Conservation (phyloP, 35 echinoderm and acorn worm species). For the Holothuria glaberrima region DNA sequence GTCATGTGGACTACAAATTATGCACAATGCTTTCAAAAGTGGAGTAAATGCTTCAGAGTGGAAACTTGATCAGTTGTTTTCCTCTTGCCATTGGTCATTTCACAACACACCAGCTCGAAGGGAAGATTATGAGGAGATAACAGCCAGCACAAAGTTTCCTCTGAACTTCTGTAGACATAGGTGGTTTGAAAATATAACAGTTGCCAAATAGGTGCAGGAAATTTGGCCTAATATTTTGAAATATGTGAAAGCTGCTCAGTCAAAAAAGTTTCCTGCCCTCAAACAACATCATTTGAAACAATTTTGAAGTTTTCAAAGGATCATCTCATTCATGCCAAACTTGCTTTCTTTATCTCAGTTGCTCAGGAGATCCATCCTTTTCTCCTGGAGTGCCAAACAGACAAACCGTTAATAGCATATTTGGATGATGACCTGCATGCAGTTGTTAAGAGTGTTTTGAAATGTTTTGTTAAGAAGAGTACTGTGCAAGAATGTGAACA, state of each 20-base stretch:
- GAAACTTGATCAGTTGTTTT: slow-evolving; percentile 12
- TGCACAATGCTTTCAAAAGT: slow-evolving; percentile 15
- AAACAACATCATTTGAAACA: too few relatives aligned
- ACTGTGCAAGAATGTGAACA: not conserved
- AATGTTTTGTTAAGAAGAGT: too few relatives aligned
- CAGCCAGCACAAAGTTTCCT: not conserved
- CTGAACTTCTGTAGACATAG: not conserved
- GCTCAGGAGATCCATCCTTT: slow-evolving; percentile 1
- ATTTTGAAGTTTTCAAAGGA: not conserved
- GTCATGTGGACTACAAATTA: slow-evolving; percentile 1
- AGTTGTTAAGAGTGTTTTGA: too few relatives aligned
- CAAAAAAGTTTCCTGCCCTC: not conserved
- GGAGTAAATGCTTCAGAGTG: slow-evolving; percentile 25
- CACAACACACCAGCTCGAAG: not conserved
- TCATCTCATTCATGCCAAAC: slow-evolving; percentile 17
- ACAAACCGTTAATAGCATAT: not conserved
- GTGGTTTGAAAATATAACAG: not conserved
- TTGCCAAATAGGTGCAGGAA: not conserved
- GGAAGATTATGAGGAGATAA: not conserved
- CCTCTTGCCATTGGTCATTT: not conserved
- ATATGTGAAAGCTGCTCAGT: slow-evolving; percentile 9
- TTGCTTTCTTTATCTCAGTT: not conserved
- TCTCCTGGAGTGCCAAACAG: not conserved
- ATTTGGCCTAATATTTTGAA: slow-evolving; percentile 22
- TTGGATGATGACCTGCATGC: not conserved